Evolutionary conservation across 2,888 invertebrate species (phyloP).

Genomic region (Lordiphosa fenestrarum): DNA sequence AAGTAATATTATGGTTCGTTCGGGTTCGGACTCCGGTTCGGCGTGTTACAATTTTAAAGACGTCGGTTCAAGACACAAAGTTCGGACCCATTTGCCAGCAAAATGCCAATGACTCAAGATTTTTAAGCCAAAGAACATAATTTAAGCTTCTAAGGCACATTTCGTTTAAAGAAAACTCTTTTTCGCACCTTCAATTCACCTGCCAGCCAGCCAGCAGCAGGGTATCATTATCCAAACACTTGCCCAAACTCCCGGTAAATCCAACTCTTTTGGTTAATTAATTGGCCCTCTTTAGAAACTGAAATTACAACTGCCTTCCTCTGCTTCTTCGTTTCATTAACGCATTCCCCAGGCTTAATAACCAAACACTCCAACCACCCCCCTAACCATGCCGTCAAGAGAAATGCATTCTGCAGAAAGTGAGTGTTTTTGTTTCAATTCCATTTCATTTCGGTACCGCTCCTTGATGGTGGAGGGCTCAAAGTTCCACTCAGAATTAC

Average conservation of each 20-base stretch:
- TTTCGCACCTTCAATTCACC: slow-evolving; percentile 14
- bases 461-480: slow-evolving; percentile 33
- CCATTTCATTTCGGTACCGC: slow-evolving; percentile 48
- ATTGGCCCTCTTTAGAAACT: slow-evolving; percentile 62
- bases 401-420: slow-evolving; percentile 6
- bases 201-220: slow-evolving; percentile 28
- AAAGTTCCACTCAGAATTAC: slow-evolving; percentile 67
- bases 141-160: too few relatives aligned
- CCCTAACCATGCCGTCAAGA: not conserved
- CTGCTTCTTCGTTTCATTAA: slow-evolving; percentile 5
- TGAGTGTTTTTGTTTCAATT: slow-evolving; percentile 39
- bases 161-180: not conserved
- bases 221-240: slow-evolving; percentile 6
- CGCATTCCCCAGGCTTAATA: not conserved
- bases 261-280: slow-evolving; percentile 59
- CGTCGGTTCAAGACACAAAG: too few relatives aligned
- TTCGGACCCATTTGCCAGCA: too few relatives aligned
- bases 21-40: too few relatives aligned
- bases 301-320: slow-evolving; percentile 57
- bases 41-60: too few relatives aligned
- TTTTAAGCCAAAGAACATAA: too few relatives aligned
- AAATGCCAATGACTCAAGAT: too few relatives aligned
- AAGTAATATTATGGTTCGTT: too few relatives aligned
- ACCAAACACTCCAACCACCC: not conserved
- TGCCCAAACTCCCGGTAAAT: slow-evolving; percentile 30